These are phyloP conservation scores for Cordilura impudica DNA, from an alignment of 2,888 invertebrate species.

Conservation along the genomic window DNA sequence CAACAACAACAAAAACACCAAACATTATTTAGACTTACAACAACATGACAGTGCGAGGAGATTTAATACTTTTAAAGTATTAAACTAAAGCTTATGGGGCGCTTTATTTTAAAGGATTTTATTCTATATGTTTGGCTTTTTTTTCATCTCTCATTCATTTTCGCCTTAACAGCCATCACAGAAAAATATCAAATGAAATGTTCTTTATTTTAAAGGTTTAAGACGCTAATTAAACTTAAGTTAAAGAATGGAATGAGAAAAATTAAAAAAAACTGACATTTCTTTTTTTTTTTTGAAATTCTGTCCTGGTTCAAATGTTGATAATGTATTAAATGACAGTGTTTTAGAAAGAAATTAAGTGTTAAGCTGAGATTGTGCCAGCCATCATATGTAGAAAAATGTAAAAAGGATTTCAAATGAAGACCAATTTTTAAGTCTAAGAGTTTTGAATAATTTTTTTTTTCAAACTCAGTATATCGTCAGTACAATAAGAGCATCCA, in stretches of 20 bases:
- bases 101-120: conserved; percentile 48
- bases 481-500: too few relatives aligned
- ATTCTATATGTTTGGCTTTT: background rate
- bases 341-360: too few relatives aligned
- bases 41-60: conserved; percentile 55
- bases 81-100: conserved; percentile 41
- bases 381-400: too few relatives aligned
- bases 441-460: too few relatives aligned
- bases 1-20: background rate
- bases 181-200: background rate
- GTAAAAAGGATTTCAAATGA: too few relatives aligned
- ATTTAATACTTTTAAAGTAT: conserved; percentile 61
- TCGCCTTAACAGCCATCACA: background rate
- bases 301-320: background rate
- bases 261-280: background rate
- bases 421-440: too few relatives aligned
- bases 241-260: background rate
- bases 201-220: conserved; percentile 24
- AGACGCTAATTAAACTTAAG: conserved; percentile 53
- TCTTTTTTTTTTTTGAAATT: too few relatives aligned
- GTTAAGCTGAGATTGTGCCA: too few relatives aligned
- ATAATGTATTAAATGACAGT: background rate
- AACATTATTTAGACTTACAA: conserved; percentile 51
- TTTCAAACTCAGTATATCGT: too few relatives aligned
- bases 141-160: background rate